phyloP scores from a whole-genome alignment of 2,797 vertebrate genomes.

The Adrianichthys oophorus region DNA sequence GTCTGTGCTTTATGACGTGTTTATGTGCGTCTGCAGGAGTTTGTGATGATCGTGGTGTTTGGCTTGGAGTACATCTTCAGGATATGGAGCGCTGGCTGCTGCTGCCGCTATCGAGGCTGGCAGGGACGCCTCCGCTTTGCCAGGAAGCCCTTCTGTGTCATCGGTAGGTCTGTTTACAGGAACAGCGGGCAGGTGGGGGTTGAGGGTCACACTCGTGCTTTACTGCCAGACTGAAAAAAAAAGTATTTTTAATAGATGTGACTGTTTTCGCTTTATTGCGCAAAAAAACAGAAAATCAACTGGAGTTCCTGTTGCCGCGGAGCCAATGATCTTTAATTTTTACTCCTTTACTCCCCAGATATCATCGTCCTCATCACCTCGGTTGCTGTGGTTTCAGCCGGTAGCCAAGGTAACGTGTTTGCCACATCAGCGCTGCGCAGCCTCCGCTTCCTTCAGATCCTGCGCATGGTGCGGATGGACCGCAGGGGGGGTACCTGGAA shows the following conservation, averaged over 20 bases:
- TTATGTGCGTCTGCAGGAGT: constrained; percentile 81
- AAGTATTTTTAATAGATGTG: too few species aligned
- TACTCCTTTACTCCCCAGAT: constrained; percentile 75
- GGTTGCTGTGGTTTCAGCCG: constrained; percentile 96
- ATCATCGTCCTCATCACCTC: constrained; percentile 98
- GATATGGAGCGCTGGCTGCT: constrained; percentile 98
- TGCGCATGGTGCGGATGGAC: constrained; percentile 99
- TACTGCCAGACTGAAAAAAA: too few species aligned
- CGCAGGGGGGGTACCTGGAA: constrained; percentile 97
- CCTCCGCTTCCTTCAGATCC: constrained; percentile 97
- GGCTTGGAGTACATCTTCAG: constrained; percentile 98
- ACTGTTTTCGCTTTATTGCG: too few species aligned
- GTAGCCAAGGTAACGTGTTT: constrained; percentile 99
- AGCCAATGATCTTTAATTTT: constrained; percentile 50
- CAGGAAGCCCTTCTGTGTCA: constrained; percentile 97
- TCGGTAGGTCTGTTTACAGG: constrained; percentile 78
- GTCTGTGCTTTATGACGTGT: not conserved
- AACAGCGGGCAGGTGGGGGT: not conserved
- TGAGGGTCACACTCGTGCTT: too few species aligned
- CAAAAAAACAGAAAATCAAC: constrained; percentile 15
- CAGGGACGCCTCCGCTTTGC: constrained; percentile 95
- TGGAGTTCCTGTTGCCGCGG: constrained; percentile 27
- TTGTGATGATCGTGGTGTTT: constrained; percentile 99
- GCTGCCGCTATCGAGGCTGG: constrained; percentile 98
- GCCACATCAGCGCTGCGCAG: constrained; percentile 97